These are phyloP conservation scores for Hypanus sabinus DNA, from an alignment of 2,113 vertebrate genomes.

Conservation along the genomic window DNA sequence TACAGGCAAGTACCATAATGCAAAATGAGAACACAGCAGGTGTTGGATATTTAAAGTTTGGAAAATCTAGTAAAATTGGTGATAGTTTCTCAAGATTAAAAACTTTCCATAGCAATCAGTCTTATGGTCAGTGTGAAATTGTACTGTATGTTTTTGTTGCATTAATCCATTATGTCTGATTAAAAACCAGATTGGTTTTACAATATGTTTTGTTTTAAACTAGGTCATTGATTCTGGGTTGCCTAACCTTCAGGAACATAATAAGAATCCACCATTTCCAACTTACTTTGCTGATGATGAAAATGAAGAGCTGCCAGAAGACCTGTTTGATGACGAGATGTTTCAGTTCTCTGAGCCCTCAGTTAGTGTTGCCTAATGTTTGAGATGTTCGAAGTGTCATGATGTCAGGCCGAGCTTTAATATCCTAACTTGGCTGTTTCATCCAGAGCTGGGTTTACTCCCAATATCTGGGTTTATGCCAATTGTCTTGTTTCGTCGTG, in stretches of 20 bases:
- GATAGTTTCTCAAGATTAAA: not conserved
- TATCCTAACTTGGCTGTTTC: not conserved
- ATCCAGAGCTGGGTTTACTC: not conserved
- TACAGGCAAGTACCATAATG: not conserved
- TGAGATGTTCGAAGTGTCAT: not conserved
- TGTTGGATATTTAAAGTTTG: too few relatives aligned
- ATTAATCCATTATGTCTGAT: not conserved
- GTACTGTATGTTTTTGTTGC: not conserved
- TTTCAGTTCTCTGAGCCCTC: constrained; percentile 72
- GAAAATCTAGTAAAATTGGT: not conserved
- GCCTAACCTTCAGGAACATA: constrained; percentile 51
- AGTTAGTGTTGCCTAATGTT: constrained; percentile 52
- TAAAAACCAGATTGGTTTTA: not conserved
- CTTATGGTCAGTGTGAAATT: not conserved
- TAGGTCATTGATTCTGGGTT: constrained; percentile 74
- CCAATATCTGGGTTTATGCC: not conserved
- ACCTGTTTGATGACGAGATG: constrained; percentile 73
- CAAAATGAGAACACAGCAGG: not conserved
- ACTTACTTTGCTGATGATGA: constrained; percentile 86
- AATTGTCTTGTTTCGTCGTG: not conserved
- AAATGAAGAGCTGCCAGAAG: constrained; percentile 75
- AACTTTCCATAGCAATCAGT: not conserved
- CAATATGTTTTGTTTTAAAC: constrained; percentile 37
- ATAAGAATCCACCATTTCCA: constrained; percentile 75
- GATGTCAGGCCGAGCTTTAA: too few relatives aligned